A percentile compares a stretch with the other conserved stretches of the same genome.
These are phyloP conservation scores for Amphiduros pacificus DNA, from an alignment of 2,888 invertebrate genomes.

Conservation along the genomic window DNA sequence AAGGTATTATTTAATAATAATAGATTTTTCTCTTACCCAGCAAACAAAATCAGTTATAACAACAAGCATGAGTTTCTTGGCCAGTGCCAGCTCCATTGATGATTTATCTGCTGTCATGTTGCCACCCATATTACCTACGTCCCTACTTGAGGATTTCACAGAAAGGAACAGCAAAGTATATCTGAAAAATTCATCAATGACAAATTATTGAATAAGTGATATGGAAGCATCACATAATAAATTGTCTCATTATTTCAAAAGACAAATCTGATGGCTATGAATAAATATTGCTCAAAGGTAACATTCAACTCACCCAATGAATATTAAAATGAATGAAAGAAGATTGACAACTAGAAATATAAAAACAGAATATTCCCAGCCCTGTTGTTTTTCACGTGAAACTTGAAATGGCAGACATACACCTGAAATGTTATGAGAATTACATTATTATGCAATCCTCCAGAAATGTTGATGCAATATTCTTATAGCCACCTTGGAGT, in stretches of 20 bases:
- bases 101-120: conserved; percentile 13
- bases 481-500: no score
- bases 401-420: conserved; percentile 64
- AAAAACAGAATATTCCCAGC: conserved; percentile 65
- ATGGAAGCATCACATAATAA: no score
- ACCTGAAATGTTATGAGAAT: conserved; percentile 50
- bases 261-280: no score
- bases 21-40: no score
- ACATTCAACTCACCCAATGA: conserved; percentile 44
- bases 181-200: no score
- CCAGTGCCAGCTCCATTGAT: conserved; percentile 35
- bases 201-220: no score
- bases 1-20: no score
- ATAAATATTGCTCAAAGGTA: no score
- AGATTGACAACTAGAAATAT: conserved; percentile 63
- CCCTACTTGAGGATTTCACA: conserved; percentile 20
- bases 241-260: no score
- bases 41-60: conserved; percentile 64
- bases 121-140: conserved; percentile 15
- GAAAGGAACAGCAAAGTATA: conserved; percentile 25
- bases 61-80: conserved; percentile 62
- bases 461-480: no score
- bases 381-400: conserved; percentile 61
- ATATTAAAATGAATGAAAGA: conserved; percentile 61
- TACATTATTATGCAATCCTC: no score